A percentile compares a stretch with the other conserved stretches of the same genome.
phyloP scores from a whole-genome alignment of 2,113 vertebrate species.

The Cryptomyrus ogoouensis region DNA sequence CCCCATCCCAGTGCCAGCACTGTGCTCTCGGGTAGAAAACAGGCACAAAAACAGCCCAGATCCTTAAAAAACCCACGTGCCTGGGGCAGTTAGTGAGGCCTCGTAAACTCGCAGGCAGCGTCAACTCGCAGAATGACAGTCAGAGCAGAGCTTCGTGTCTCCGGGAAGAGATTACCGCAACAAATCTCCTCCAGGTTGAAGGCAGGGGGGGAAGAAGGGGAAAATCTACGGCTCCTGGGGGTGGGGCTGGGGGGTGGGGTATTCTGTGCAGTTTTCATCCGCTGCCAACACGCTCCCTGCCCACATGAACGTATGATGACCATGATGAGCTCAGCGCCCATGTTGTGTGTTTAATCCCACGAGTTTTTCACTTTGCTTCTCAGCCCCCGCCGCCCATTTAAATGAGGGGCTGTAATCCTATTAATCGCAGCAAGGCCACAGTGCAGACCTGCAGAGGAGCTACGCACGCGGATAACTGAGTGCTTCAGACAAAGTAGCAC shows the following conservation, averaged over 20 bases:
- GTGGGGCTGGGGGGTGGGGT: background rate
- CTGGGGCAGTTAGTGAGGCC: background rate
- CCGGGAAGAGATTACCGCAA: slow-evolving; percentile 30
- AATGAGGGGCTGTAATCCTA: background rate
- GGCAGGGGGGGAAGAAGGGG: slow-evolving; percentile 7
- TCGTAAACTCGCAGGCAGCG: slow-evolving; percentile 6
- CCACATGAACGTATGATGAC: background rate
- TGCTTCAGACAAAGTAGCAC: background rate
- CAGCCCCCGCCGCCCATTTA: background rate
- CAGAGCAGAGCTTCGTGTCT: slow-evolving; percentile 29
- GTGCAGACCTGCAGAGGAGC: background rate
- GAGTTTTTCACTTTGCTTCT: background rate
- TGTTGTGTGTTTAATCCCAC: background rate
- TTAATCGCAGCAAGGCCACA: background rate
- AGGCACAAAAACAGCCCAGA: background rate
- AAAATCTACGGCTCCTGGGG: background rate
- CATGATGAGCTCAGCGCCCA: background rate
- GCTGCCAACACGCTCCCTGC: background rate
- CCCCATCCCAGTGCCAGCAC: background rate
- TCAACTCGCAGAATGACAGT: slow-evolving; percentile 18
- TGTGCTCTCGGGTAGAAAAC: background rate
- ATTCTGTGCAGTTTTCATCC: background rate
- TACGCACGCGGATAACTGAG: background rate
- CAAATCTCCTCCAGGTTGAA: slow-evolving; percentile 20
- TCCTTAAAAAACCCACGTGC: slow-evolving; percentile 10